phyloP scores from a whole-genome alignment of 2,113 vertebrate genomes.

The Chlorodrepanis virens region DNA sequence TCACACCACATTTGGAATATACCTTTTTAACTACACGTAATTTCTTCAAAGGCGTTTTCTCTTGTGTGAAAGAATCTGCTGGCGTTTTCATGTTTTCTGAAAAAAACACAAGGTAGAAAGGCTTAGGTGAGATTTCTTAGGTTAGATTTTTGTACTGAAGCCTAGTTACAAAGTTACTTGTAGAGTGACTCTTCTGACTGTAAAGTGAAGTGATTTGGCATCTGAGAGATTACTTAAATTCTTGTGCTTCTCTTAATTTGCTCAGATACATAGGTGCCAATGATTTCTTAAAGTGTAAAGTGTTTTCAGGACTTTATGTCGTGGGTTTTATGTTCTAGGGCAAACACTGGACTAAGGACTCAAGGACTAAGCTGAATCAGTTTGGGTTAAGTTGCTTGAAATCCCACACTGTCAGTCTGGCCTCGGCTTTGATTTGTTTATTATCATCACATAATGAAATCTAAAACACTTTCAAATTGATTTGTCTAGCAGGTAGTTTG shows the following conservation, averaged over 20 bases:
- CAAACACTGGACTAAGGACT: neutral
- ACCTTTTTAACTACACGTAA: neutral
- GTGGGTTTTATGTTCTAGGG: neutral
- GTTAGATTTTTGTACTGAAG: neutral
- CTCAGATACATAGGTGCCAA: neutral
- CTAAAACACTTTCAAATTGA: neutral
- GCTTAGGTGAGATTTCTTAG: neutral
- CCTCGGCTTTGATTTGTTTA: neutral
- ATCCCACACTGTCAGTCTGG: neutral
- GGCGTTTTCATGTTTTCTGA: neutral
- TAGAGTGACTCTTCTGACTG: neutral
- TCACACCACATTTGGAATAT: neutral
- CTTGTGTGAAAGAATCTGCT: neutral
- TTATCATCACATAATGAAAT: neutral
- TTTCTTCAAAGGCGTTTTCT: neutral
- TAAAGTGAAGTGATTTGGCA: neutral
- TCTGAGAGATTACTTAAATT: neutral
- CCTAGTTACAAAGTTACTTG: neutral
- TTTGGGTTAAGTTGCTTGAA: conserved; percentile 37
- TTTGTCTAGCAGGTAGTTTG: neutral
- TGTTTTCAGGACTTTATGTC: conserved; percentile 4
- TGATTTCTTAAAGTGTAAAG: neutral
- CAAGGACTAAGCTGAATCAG: neutral
- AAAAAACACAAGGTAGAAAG: neutral
- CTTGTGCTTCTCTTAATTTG: neutral